phyloP scores from a whole-genome alignment of 2,797 vertebrate genomes.

The Cirrhinus mrigala region DNA sequence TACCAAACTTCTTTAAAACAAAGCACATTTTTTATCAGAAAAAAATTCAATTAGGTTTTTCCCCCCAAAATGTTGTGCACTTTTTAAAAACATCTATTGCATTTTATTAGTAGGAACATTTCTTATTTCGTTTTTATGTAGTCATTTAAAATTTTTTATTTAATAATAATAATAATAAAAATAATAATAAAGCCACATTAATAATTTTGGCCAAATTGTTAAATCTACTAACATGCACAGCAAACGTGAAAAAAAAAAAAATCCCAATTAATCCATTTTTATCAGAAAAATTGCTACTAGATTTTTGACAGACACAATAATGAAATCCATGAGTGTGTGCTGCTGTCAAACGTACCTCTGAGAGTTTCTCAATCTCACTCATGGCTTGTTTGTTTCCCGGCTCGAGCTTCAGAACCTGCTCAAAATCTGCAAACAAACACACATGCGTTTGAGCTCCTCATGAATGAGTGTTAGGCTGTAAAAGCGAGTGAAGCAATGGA shows the following conservation, averaged over 20 bases:
- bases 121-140: not conserved
- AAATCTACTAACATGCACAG: not conserved
- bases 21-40: too few relatives aligned
- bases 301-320: not conserved
- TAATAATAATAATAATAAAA: not conserved
- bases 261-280: too few relatives aligned
- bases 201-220: not conserved
- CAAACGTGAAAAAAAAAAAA: too few relatives aligned
- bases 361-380: slow-evolving; percentile 90
- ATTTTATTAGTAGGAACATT: not conserved
- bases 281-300: not conserved
- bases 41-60: too few relatives aligned
- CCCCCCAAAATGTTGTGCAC: too few relatives aligned
- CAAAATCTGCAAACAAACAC: slow-evolving; percentile 83
- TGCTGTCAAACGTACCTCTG: slow-evolving; percentile 75
- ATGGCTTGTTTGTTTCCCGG: slow-evolving; percentile 96
- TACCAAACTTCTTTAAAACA: too few relatives aligned
- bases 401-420: slow-evolving; percentile 90
- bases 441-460: not conserved
- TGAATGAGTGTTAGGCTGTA: accelerated
- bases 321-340: not conserved
- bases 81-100: too few relatives aligned
- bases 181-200: not conserved
- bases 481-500: not conserved
- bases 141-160: not conserved